These are phyloP conservation scores for Pachliopta kotzebuea DNA, from an alignment of 2,888 invertebrate species.

Conservation along the genomic window DNA sequence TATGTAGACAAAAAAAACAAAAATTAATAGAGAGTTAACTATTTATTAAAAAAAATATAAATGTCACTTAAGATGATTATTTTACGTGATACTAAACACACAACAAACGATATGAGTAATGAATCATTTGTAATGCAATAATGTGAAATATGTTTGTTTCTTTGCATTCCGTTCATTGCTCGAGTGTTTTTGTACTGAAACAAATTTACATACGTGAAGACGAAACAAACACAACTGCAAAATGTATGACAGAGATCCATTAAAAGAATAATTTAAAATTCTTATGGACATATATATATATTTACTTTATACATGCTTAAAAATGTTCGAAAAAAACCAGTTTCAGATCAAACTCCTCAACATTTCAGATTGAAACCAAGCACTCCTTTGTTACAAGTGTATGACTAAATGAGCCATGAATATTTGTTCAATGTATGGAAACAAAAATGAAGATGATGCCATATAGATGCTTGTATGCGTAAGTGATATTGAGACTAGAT, in stretches of 20 bases:
- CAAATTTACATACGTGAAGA: slow-evolving; percentile 27
- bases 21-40: slow-evolving; percentile 29
- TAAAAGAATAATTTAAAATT: too few species aligned
- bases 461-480: too few species aligned
- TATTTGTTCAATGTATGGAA: too few species aligned
- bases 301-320: too few species aligned
- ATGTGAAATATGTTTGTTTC: neutral
- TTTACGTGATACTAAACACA: neutral
- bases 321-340: too few species aligned
- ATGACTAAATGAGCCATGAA: too few species aligned
- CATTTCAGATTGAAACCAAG: too few species aligned
- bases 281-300: too few species aligned
- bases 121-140: neutral
- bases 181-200: slow-evolving; percentile 38
- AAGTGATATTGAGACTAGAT: too few species aligned
- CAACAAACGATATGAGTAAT: neutral
- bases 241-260: neutral
- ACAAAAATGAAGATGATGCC: too few species aligned
- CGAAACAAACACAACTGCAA: slow-evolving; percentile 9
- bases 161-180: slow-evolving; percentile 30
- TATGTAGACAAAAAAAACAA: slow-evolving; percentile 37
- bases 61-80: neutral
- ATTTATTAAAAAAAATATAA: slow-evolving; percentile 9
- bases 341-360: too few species aligned
- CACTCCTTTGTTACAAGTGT: too few species aligned